Evolutionary conservation across 2,797 vertebrate species (phyloP).

Genomic region (Falco concolor): DNA sequence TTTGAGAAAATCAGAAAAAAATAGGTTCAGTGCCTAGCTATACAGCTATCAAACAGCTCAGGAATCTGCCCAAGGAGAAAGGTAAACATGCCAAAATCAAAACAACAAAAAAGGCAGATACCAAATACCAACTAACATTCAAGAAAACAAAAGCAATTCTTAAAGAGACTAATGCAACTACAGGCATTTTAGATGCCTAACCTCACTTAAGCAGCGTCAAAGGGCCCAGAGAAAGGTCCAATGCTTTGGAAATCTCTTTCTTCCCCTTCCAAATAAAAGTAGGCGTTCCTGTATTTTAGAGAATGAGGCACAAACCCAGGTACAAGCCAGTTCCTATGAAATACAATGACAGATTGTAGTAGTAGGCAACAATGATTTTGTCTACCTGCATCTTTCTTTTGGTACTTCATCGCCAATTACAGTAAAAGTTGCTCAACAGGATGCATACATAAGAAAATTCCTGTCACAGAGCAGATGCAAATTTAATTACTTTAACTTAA

Average conservation of each 20-base stretch:
- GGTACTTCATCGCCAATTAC: constrained; percentile 69
- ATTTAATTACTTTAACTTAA: constrained; percentile 94
- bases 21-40: not conserved
- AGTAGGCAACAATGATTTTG: constrained; percentile 54
- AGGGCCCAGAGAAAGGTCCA: not conserved
- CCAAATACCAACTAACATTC: not conserved
- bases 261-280: not conserved
- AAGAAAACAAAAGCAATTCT: not conserved
- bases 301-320: not conserved
- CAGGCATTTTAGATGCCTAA: not conserved
- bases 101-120: not conserved
- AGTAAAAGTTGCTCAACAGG: constrained; percentile 67
- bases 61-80: not conserved
- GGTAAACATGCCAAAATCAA: not conserved
- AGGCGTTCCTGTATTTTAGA: not conserved
- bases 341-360: constrained; percentile 61
- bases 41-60: not conserved
- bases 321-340: constrained; percentile 33
- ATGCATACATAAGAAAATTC: constrained; percentile 68
- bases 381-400: constrained; percentile 65
- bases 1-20: not conserved
- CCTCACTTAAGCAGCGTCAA: not conserved
- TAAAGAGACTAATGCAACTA: not conserved
- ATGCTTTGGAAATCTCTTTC: not conserved
- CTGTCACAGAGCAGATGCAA: constrained; percentile 91